Evolutionary conservation across 2,113 vertebrate genomes (phyloP), one percentile per base, ranked within the genome.

Genomic region (Sylvietta virens): DNA sequence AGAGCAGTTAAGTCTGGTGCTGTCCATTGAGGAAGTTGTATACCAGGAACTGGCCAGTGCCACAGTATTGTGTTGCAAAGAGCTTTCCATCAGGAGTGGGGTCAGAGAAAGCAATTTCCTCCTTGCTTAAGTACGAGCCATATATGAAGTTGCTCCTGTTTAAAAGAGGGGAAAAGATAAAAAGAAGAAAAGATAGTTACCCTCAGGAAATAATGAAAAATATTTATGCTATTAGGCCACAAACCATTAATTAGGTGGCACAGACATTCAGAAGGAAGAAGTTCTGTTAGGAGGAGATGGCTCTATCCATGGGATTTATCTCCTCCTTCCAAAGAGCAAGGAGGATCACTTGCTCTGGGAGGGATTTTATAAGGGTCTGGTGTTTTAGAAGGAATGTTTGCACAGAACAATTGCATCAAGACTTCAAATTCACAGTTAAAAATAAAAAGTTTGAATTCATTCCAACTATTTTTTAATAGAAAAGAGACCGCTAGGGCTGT

Each of bases 41-140:
- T 39, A 99, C 99, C 97, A 99, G 98, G 98, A 99, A 99, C 97
- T 98, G 99, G 78, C 99, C 98, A 24, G 99, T 99, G 97, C 98
- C 98, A 95, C 99, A 99, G 96, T 99, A 99, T 84, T 98, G 98
- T 4, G 99, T 99, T 78, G 99, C 99, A 89, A 99, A 99, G 81
- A 99, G 98, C 90, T 99, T 99, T 50, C 99, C 99, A 70, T 99
- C 99, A 7, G 99, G 99, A 35, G 99, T 99, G 18, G 99, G 99
- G 97, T 99, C 99, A 19, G 99, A 99, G 98, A 99, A 99, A 42
- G 99, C 99, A 8, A 99, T 99, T 98, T 99, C 99, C 81, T 99
- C 99, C 98, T 99, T 99, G 97, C 98, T 99, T 96, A 99, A 98
- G 96, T 99, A 99, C 5, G 99, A 99, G 83, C 99, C 99, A 64